A percentile compares a stretch with the other conserved stretches of the same genome.
These are phyloP conservation scores for Onychomys leucogaster DNA, from an alignment of 2,797 vertebrate species.

Conservation along the genomic window DNA sequence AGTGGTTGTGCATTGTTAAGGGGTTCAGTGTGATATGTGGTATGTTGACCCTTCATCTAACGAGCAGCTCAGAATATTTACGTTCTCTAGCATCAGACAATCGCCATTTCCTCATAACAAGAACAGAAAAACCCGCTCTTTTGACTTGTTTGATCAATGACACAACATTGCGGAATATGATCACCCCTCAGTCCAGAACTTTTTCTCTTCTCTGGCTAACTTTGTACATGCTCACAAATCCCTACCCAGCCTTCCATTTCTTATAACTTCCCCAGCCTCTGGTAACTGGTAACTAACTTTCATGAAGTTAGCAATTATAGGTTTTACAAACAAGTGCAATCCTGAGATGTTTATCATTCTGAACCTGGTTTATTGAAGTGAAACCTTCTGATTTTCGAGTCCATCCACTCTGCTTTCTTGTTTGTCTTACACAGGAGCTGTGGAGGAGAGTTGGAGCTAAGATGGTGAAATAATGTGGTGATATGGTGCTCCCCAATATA, in stretches of 20 bases:
- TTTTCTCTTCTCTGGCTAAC: neutral
- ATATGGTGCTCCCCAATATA: too few species aligned
- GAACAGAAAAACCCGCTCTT: neutral
- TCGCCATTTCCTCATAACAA: neutral
- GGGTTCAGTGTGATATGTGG: neutral
- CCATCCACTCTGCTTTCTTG: neutral
- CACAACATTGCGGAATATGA: too few species aligned
- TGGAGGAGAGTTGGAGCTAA: neutral
- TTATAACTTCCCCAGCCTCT: neutral
- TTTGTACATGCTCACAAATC: neutral
- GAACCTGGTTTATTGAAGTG: neutral
- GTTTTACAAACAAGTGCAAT: neutral
- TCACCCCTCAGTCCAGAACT: neutral
- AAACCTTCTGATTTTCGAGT: neutral
- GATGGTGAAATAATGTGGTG: neutral
- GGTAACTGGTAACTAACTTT: too few species aligned
- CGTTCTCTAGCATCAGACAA: neutral
- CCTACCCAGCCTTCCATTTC: neutral
- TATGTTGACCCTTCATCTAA: neutral
- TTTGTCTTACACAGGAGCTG: accelerated
- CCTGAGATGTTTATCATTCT: neutral
- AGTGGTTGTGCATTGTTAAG: neutral
- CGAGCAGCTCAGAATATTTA: neutral
- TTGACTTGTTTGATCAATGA: neutral
- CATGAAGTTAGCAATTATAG: neutral